Evolutionary conservation across 2,888 invertebrate species (phyloP).

Genomic region (Tinea trinotella): DNA sequence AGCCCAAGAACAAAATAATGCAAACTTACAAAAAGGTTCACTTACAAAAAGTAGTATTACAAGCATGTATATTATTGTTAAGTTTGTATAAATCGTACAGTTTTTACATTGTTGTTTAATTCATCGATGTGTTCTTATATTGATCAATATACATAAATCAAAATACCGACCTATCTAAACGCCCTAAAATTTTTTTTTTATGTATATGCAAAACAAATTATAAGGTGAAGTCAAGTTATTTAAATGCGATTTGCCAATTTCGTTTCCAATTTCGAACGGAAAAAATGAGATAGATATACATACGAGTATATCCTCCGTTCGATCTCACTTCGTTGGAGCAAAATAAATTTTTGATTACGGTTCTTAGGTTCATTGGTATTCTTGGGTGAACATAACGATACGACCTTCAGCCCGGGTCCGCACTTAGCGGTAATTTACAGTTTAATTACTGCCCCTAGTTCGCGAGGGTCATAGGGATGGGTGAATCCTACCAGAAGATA

Average conservation of each 20-base stretch:
- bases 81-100: no score
- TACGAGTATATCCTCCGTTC: neutral
- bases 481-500: neutral
- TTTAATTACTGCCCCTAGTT: slow-evolving; percentile 53
- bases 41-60: no score
- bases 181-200: no score
- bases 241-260: neutral
- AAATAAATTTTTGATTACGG: slow-evolving; percentile 53
- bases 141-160: no score
- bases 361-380: slow-evolving; percentile 53
- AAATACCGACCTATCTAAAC: no score
- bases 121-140: no score
- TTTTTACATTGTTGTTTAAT: no score
- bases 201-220: no score
- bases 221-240: no score
- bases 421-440: slow-evolving; percentile 65
- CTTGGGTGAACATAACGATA: slow-evolving; percentile 43
- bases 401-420: slow-evolving; percentile 54
- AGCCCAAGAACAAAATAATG: no score
- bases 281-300: slow-evolving; percentile 15
- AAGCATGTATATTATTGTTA: no score
- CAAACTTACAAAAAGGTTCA: no score
- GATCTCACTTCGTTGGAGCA: slow-evolving; percentile 21
- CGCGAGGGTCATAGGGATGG: slow-evolving; percentile 16
- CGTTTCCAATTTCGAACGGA: neutral